Evolutionary conservation across 2,113 vertebrate species (phyloP).

Genomic region (Syngnathoides biaculeatus): DNA sequence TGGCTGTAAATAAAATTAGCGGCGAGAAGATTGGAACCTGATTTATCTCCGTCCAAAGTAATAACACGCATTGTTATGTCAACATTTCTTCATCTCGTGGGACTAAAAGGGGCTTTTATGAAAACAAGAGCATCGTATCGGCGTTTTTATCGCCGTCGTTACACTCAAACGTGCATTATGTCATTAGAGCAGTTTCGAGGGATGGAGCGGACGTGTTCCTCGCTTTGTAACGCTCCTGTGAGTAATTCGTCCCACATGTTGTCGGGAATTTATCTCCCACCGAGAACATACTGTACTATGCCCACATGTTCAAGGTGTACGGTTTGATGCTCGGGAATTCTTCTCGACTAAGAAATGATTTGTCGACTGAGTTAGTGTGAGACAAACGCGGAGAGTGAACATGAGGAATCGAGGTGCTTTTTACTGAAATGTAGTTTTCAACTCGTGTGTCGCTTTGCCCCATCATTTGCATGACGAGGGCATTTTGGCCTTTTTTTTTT

Average conservation of each 20-base stretch:
- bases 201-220: constrained; percentile 48
- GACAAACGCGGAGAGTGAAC: no score
- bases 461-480: no score
- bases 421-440: no score
- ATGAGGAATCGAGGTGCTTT: no score
- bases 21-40: constrained; percentile 9
- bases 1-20: constrained; percentile 17
- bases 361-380: no score
- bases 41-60: constrained; percentile 26
- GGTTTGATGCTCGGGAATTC: no score
- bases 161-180: constrained; percentile 51
- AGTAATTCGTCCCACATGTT: constrained; percentile 64
- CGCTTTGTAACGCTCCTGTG: constrained; percentile 51
- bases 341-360: no score
- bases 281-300: constrained; percentile 10
- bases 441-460: no score
- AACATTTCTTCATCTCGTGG: constrained; percentile 20
- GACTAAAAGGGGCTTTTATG: constrained; percentile 39
- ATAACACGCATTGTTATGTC: constrained; percentile 31
- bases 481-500: no score
- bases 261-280: constrained; percentile 44
- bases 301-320: no score
- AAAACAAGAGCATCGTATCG: constrained; percentile 47
- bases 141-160: constrained; percentile 49
- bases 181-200: constrained; percentile 52